Evolutionary conservation across 2,797 vertebrate species (phyloP), one percentile per base, ranked within the genome.

Genomic region (Enoplosus armatus): DNA sequence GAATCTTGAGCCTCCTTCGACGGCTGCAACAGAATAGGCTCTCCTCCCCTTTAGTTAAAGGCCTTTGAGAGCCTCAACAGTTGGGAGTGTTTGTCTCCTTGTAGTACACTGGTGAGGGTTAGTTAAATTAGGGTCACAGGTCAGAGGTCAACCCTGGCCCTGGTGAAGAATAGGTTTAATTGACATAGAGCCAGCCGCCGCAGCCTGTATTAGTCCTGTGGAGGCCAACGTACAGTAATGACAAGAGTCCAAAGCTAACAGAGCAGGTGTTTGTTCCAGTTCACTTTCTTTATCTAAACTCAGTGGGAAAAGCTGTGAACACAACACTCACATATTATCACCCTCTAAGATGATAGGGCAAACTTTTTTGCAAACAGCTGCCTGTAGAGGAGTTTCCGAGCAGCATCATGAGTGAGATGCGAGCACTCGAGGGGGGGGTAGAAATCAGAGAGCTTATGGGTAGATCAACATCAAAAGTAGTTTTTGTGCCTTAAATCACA

Each of bases 51-150:
- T 83, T 26, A 72, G 81, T 88, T 76, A 56, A 65, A 79, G 77
- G 31, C 88, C 77, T 90, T 93, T 93, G 90, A 92, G 88, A 75
- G 68, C 55, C 69, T 85, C 59, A 68, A 90, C 91, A 92, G 89
- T 90, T 94, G 91, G 90, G 86, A 93, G 85, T 91, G 91, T 92
- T 94, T 93, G 89, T 92, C 87, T 82, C 85, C 85, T 85, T 80
- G 75, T 87, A 82, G 82, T 75, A 77, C 89, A 85, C 83, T 81
- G 73, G 70, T 82, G 72, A 80, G 77, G 79, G 88, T 90, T 77
- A 85, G 70, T 86, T 90, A 81, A 92, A 91, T 82, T 53, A 85
- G 89, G 90, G 85, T 91, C 88, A 86, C 11, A 61, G 93, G 87
- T 90, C 84, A 89, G 48, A 83, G 92, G 87, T 93, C 88, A 88